Evolutionary conservation across 2,888 invertebrate genomes (phyloP).

Genomic region (Slavum lentiscoides): DNA sequence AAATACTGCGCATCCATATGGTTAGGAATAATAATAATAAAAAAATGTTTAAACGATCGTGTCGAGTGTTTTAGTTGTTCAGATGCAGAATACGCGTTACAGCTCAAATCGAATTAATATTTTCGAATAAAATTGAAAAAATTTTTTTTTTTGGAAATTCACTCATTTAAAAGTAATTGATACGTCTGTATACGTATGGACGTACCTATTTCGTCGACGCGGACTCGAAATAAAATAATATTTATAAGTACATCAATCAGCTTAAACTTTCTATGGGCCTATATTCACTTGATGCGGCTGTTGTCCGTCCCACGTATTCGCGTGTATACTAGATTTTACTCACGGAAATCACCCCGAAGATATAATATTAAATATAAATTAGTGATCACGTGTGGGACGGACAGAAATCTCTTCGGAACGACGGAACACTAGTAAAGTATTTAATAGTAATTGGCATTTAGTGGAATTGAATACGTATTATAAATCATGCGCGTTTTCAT

Average conservation of each 20-base stretch:
- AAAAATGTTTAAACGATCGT: too few relatives aligned
- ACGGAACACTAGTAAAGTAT: not conserved
- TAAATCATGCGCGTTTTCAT: not conserved
- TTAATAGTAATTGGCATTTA: conserved; percentile 10
- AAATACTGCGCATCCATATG: not conserved
- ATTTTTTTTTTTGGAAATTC: too few relatives aligned
- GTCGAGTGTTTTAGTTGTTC: too few relatives aligned
- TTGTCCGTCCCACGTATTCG: not conserved
- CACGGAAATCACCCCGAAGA: conserved; percentile 26
- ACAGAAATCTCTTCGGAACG: not conserved
- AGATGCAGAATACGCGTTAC: too few relatives aligned
- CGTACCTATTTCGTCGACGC: too few relatives aligned
- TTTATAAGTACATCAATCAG: not conserved
- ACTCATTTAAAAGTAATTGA: too few relatives aligned
- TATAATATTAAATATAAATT: conserved; percentile 13
- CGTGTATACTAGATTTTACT: not conserved
- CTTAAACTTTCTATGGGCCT: not conserved
- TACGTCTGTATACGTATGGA: too few relatives aligned
- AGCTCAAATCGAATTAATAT: too few relatives aligned
- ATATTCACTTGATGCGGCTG: not conserved
- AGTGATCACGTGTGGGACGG: not conserved
- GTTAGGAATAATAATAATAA: too few relatives aligned
- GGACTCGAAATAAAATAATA: not conserved
- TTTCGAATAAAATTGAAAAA: too few relatives aligned
- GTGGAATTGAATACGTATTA: not conserved